Evolutionary conservation across 2,888 invertebrate species (phyloP).

Genomic region (Lasioglossum marginatum): DNA sequence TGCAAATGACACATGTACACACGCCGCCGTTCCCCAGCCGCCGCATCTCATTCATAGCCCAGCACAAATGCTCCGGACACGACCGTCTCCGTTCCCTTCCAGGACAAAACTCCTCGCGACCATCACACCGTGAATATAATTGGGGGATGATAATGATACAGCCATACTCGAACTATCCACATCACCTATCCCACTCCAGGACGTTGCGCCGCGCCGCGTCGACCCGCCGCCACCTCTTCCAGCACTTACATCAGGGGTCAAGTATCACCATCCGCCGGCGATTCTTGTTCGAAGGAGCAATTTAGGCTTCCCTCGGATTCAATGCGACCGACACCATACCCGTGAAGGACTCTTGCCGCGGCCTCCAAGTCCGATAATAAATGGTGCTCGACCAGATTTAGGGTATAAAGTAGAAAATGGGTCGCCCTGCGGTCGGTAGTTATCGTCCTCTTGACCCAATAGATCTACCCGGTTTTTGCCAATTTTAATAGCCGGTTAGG

Average conservation of each 20-base stretch:
- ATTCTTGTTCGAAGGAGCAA: conserved; percentile 16
- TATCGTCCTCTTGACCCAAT: background rate
- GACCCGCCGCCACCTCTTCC: background rate
- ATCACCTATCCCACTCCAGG: background rate
- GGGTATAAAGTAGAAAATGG: background rate
- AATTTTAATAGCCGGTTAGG: background rate
- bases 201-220: background rate
- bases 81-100: conserved; percentile 11
- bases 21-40: conserved; percentile 14
- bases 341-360: background rate
- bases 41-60: conserved; percentile 51
- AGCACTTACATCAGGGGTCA: conserved; percentile 2
- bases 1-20: conserved; percentile 63
- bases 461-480: background rate
- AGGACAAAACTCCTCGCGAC: conserved; percentile 15
- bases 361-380: background rate
- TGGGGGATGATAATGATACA: background rate
- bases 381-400: background rate
- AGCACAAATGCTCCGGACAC: conserved; percentile 37
- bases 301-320: conserved; percentile 3
- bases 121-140: conserved; percentile 6
- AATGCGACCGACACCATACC: background rate
- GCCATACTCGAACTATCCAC: background rate
- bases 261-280: conserved; percentile 7
- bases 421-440: background rate